Evolutionary conservation across 2,797 vertebrate species (phyloP).

Genomic region (Acanthiza pusilla): DNA sequence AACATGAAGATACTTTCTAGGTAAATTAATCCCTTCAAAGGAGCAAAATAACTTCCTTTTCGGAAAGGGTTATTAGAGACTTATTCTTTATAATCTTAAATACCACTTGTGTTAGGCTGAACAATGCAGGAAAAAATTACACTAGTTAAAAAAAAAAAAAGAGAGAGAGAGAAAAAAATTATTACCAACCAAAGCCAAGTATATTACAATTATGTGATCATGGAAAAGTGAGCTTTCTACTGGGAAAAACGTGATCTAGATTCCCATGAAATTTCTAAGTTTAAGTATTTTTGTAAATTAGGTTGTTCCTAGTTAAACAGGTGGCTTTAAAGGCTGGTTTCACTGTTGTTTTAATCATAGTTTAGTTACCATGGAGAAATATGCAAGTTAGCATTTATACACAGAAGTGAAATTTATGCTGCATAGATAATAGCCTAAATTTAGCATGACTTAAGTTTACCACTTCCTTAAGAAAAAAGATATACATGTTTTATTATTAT

Average conservation of each 20-base stretch:
- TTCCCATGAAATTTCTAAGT: constrained; percentile 76
- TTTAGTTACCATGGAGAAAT: constrained; percentile 87
- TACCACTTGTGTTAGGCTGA: constrained; percentile 75
- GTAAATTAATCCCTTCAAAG: constrained; percentile 79
- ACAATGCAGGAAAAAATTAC: constrained; percentile 76
- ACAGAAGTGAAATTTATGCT: constrained; percentile 86
- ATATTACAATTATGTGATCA: constrained; percentile 69
- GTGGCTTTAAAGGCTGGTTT: constrained; percentile 82
- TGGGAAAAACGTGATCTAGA: constrained; percentile 70
- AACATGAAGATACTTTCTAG: constrained; percentile 76
- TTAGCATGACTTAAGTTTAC: constrained; percentile 84
- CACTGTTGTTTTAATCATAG: constrained; percentile 86
- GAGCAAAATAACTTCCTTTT: constrained; percentile 77
- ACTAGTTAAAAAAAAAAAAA: constrained; percentile 42
- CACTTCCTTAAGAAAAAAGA: constrained; percentile 80
- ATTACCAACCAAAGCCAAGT: constrained; percentile 66
- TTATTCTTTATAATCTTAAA: constrained; percentile 78
- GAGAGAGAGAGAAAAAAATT: not conserved
- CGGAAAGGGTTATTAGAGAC: constrained; percentile 76
- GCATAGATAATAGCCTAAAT: constrained; percentile 86
- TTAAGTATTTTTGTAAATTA: constrained; percentile 81
- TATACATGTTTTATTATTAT: constrained; percentile 69
- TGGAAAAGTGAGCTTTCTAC: constrained; percentile 72
- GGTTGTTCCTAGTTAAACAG: constrained; percentile 83
- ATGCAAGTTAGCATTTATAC: constrained; percentile 85